phyloP scores from a whole-genome alignment of 2,797 vertebrate genomes.

The Catamblyrhynchus diadema region DNA sequence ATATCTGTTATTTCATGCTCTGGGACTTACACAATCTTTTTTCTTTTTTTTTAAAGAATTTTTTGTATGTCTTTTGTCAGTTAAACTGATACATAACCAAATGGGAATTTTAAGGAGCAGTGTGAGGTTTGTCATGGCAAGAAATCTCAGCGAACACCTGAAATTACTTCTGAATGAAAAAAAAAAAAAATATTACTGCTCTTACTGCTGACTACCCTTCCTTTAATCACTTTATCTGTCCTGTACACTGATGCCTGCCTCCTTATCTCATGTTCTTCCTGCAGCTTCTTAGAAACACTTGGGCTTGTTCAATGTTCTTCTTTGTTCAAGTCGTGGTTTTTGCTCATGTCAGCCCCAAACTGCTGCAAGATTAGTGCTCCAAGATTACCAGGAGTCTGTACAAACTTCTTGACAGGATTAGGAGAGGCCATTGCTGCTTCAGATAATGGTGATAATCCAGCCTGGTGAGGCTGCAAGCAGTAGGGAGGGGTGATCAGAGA shows the following conservation, averaged over 20 bases:
- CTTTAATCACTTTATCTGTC: constrained; percentile 57
- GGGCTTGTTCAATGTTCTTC: neutral
- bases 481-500: neutral
- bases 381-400: neutral
- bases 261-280: constrained; percentile 46
- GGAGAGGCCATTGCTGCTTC: neutral
- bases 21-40: neutral
- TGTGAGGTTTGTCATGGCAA: neutral
- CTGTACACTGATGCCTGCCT: neutral
- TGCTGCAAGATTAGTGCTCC: neutral
- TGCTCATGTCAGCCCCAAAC: neutral
- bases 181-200: neutral
- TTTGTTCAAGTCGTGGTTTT: neutral
- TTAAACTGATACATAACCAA: neutral
- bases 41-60: neutral
- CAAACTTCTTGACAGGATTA: constrained; percentile 15
- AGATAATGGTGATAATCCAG: neutral
- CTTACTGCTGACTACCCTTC: constrained; percentile 14
- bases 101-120: neutral
- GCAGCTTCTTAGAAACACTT: neutral
- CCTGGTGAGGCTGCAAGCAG: neutral
- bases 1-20: neutral
- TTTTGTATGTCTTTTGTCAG: neutral
- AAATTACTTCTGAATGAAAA: neutral
- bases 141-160: constrained; percentile 26